Conservation (phyloP, 2,797 vertebrate genomes). For the Ibycter americanus region DNA sequence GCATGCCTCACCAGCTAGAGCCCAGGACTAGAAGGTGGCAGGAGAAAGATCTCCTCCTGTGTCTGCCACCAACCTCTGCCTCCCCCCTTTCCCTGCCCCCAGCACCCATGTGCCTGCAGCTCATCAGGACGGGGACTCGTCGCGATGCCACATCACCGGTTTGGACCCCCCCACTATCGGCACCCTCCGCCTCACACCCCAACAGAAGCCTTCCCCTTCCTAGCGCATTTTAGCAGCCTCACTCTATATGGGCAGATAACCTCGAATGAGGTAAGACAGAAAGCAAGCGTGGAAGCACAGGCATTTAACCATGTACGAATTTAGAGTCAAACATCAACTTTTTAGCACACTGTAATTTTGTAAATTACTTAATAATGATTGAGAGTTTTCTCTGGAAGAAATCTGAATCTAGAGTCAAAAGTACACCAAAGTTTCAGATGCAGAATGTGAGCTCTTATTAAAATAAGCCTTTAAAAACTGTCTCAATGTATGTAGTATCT, state of each 20-base stretch:
- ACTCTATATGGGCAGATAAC: background rate
- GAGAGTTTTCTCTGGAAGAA: background rate
- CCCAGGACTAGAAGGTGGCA: background rate
- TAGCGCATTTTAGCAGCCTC: background rate
- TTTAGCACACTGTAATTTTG: background rate
- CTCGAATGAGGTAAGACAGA: background rate
- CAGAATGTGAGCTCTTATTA: background rate
- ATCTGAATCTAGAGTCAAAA: background rate
- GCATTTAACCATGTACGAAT: background rate
- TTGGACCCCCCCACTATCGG: background rate
- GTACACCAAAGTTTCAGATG: background rate
- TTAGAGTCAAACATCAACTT: background rate
- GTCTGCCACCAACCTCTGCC: background rate
- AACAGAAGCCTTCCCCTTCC: background rate
- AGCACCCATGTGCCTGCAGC: rapidly evolving
- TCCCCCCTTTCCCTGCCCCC: background rate
- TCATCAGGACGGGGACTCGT: background rate
- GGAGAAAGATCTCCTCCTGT: background rate
- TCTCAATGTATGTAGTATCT: background rate
- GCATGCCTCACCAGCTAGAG: background rate
- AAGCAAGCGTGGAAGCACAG: background rate
- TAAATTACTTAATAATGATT: background rate
- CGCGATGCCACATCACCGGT: rapidly evolving
- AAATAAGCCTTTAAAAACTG: background rate
- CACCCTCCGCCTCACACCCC: background rate